Evolutionary conservation across 2,797 vertebrate species (phyloP).

Genomic region (Melanotaenia trifasciata): DNA sequence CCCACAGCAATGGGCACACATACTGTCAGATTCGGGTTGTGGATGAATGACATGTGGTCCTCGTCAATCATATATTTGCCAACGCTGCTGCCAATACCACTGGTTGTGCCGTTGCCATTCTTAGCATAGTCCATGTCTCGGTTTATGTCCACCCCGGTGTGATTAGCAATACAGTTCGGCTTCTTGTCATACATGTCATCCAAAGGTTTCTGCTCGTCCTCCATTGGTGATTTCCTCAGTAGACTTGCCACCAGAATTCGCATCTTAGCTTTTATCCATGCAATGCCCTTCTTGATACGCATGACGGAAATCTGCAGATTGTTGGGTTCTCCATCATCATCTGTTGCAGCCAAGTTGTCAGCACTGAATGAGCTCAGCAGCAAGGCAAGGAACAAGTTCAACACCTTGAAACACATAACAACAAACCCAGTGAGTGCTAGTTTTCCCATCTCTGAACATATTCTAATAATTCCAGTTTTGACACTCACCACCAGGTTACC

Average conservation of each 20-base stretch:
- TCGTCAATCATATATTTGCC: constrained; percentile 98
- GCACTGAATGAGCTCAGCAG: constrained; percentile 99
- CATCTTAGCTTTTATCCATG: constrained; percentile 89
- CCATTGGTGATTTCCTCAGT: constrained; percentile 88
- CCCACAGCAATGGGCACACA: constrained; percentile 97
- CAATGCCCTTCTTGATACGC: constrained; percentile 94
- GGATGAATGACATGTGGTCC: constrained; percentile 99
- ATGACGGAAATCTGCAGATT: constrained; percentile 97
- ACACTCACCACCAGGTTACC: constrained; percentile 97
- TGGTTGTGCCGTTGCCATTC: constrained; percentile 97
- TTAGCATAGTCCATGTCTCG: constrained; percentile 93
- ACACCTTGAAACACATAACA: constrained; percentile 82
- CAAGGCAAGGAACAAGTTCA: constrained; percentile 98
- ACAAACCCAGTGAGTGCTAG: not conserved
- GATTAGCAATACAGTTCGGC: constrained; percentile 95
- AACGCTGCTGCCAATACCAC: constrained; percentile 96
- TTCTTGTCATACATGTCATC: constrained; percentile 96
- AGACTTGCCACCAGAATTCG: constrained; percentile 87
- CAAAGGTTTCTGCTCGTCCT: constrained; percentile 93
- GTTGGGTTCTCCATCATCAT: constrained; percentile 97
- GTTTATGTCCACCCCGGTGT: constrained; percentile 93
- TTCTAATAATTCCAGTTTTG: constrained; percentile 1
- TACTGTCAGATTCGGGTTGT: constrained; percentile 96
- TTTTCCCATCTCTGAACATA: not conserved
- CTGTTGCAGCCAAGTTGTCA: constrained; percentile 95